phyloP scores from a whole-genome alignment of 37 sponge, comb jelly and placozoan genomes.

The Crambe crambe region DNA sequence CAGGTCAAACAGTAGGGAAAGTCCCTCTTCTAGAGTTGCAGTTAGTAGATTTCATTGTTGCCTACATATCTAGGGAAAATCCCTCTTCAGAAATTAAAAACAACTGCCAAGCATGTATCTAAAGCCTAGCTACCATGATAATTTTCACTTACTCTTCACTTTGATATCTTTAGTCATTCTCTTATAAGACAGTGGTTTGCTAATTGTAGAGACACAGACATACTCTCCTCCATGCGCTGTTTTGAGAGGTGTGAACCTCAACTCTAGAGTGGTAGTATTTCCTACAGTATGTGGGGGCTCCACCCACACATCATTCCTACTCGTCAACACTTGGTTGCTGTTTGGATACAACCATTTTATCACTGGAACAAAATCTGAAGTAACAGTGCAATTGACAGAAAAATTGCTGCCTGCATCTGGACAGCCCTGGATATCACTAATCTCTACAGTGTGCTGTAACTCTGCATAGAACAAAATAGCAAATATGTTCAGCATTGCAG shows the following conservation, averaged over 20 bases:
- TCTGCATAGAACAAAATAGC: no score
- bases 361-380: background rate
- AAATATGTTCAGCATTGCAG: no score
- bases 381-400: background rate
- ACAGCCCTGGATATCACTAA: no score
- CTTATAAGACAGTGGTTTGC: background rate
- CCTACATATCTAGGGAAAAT: no score
- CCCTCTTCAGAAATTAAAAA: no score
- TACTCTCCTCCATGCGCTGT: background rate
- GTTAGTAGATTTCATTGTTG: background rate
- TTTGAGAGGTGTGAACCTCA: background rate
- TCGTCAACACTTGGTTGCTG: background rate
- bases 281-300: background rate
- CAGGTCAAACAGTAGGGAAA: no score
- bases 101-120: no score
- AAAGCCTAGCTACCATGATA: no score
- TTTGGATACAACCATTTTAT: background rate
- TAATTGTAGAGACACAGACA: background rate
- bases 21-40: no score
- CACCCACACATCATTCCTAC: background rate
- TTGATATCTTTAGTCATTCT: background rate
- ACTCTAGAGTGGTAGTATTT: background rate
- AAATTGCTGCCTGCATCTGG: background rate
- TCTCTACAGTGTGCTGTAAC: no score
- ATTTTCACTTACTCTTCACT: background rate